These are phyloP conservation scores for Serilophus lunatus DNA, from an alignment of 2,113 vertebrate species.

Conservation along the genomic window DNA sequence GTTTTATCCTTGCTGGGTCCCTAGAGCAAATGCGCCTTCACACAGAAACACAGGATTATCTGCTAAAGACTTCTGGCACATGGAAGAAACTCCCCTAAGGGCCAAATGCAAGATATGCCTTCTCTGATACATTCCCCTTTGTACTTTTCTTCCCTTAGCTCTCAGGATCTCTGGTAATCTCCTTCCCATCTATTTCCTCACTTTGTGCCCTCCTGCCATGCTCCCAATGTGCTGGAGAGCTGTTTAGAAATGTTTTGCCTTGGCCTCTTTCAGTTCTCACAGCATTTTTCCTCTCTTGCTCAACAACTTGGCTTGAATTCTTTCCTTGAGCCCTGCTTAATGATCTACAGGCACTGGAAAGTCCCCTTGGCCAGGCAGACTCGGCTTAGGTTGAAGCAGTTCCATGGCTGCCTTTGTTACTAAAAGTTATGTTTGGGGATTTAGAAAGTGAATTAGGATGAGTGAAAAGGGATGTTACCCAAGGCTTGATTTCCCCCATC, in stretches of 20 bases:
- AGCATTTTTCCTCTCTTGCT: slow-evolving; percentile 4
- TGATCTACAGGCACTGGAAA: background rate
- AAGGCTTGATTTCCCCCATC: background rate
- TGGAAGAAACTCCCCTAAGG: background rate
- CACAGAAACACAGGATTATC: background rate
- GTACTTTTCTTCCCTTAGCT: background rate
- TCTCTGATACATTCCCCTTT: background rate
- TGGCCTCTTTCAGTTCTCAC: background rate
- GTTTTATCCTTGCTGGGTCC: background rate
- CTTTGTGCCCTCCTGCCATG: background rate
- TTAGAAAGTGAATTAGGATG: background rate
- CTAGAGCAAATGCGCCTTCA: background rate
- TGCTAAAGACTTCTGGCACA: background rate
- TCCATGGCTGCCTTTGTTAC: background rate
- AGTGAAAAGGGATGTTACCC: background rate
- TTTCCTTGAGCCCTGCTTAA: background rate
- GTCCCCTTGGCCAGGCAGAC: background rate
- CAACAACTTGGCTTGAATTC: background rate
- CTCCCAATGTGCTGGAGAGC: background rate
- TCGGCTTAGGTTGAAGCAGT: background rate
- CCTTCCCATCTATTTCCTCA: background rate
- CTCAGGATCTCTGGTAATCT: background rate
- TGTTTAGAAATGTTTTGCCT: background rate
- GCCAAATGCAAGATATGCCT: background rate
- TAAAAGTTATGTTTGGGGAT: background rate